Base-by-base conservation (phyloP, 2,113 vertebrate species). In the Dunckerocampus dactyliophorus region DNA sequence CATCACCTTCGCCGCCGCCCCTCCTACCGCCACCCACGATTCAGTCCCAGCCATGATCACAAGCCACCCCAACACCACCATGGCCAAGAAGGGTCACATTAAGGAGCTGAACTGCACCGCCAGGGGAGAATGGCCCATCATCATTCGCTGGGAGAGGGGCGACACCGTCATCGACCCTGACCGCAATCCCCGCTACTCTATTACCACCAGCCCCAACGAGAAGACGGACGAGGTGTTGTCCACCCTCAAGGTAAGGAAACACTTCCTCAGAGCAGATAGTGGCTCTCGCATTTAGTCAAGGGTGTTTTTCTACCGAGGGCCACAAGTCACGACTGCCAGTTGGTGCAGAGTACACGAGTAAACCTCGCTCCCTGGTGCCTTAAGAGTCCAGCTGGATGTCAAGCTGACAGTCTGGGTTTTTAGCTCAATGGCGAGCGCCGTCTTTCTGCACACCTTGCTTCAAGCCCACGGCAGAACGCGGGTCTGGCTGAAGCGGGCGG, bases 41-140 rank as follows among this genome's bases (percentile, higher is more conserved):
- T 13, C 84, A 99, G 96, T 98, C 81, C 96, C 96, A 0, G 96
- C 96, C 59, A 98, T 98, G 94, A 97, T 99, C 90, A 99, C 96
- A 37, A 98, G 95, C 63, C 96, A 99, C 83, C 96, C 96, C 84
- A 99, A 99, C 89, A 98, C 96, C 62, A 99, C 96, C 53, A 97
- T 99, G 17, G 96, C 96, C 72, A 99, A 97, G 89, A 98, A 98
- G 86, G 95, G 95, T 9, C 95, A 98, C 54, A 82, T 92, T 49
- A 99, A 98, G 89, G 96, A 98, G 86, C 87, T 99, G 81, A 97
- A 98, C 90, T 99, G 96, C 91, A 98, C 95, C 0, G 96, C 96
- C 0, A 91, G 96, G 12, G 96, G 96, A 0, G 96, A 99, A 84
- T 89, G 95, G 64, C 96, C 96, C 72, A 99, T 99, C 90, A 98